Evolutionary conservation across 2,113 vertebrate genomes (phyloP).

Genomic region (Zosterops hypoxanthus): DNA sequence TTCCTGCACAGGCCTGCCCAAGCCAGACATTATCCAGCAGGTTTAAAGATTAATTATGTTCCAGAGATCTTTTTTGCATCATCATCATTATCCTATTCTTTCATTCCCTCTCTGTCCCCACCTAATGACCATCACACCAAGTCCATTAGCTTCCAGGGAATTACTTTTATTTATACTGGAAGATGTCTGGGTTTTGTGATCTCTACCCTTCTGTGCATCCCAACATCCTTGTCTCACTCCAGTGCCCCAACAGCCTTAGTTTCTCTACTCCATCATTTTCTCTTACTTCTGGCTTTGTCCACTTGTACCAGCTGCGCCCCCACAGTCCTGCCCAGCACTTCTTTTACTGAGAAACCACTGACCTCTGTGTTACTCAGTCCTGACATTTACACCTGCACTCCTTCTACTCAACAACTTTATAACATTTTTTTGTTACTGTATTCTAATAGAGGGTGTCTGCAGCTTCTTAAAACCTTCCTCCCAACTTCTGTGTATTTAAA

Average conservation of each 20-base stretch:
- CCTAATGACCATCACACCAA: not conserved
- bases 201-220: not conserved
- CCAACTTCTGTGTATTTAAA: not conserved
- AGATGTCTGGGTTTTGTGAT: not conserved
- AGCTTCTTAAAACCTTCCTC: not conserved
- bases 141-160: not conserved
- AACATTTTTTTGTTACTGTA: not conserved
- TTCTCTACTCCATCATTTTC: not conserved
- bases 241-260: not conserved
- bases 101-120: not conserved
- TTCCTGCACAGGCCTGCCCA: not conserved
- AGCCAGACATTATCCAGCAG: not conserved
- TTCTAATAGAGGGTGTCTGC: not conserved
- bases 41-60: not conserved
- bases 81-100: not conserved
- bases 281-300: not conserved
- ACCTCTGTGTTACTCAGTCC: not conserved
- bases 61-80: not conserved
- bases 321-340: rapidly evolving
- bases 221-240: not conserved
- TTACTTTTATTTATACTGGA: not conserved
- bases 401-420: not conserved
- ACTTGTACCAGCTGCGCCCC: not conserved
- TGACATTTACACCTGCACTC: not conserved
- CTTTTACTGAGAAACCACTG: not conserved